Evolutionary conservation across 2,113 vertebrate genomes (phyloP).

Genomic region (Microcebus jonahi): DNA sequence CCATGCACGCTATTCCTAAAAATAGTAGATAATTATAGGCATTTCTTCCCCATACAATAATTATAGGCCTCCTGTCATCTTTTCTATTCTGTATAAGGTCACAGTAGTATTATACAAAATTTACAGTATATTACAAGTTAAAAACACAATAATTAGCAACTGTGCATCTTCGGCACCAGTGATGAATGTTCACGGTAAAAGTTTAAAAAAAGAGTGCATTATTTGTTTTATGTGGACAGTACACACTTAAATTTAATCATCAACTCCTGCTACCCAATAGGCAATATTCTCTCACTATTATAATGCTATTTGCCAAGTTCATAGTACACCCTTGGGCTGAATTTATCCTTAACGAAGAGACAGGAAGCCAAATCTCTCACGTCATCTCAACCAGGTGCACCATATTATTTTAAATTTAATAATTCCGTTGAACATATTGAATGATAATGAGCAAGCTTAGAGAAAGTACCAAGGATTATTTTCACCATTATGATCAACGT

Average conservation of each 20-base stretch:
- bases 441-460: constrained; percentile 67
- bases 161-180: constrained; percentile 83
- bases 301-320: constrained; percentile 90
- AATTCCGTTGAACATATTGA: constrained; percentile 78
- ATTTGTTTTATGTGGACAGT: constrained; percentile 90
- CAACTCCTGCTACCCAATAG: constrained; percentile 89
- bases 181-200: constrained; percentile 90
- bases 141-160: constrained; percentile 90
- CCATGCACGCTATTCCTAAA: constrained; percentile 85
- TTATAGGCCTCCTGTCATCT: constrained; percentile 87
- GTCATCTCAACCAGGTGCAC: constrained; percentile 75
- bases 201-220: constrained; percentile 67
- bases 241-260: constrained; percentile 92
- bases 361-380: constrained; percentile 82
- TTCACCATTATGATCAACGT: constrained; percentile 74
- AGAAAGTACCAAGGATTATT: constrained; percentile 73
- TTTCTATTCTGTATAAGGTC: constrained; percentile 87
- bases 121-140: constrained; percentile 90
- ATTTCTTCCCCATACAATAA: constrained; percentile 86
- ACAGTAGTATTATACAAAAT: constrained; percentile 87
- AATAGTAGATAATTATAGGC: constrained; percentile 90
- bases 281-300: constrained; percentile 87
- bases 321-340: constrained; percentile 90
- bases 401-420: constrained; percentile 79
- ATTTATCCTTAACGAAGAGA: constrained; percentile 92